phyloP scores from a whole-genome alignment of 2,113 vertebrate species.

The Boleophthalmus pectinirostris region DNA sequence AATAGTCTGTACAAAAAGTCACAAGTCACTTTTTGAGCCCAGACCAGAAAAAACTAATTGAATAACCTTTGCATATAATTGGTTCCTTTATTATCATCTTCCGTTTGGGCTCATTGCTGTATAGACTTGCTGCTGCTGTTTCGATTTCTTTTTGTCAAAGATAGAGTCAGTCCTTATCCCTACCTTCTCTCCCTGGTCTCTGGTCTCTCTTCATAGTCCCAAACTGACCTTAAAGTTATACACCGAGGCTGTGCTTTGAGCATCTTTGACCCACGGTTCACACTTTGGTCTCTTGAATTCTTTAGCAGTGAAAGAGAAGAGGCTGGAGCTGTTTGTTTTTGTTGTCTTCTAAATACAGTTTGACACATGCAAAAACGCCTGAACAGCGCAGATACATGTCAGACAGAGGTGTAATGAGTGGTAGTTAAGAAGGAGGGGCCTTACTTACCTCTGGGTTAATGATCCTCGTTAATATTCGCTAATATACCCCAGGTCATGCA shows the following conservation, averaged over 20 bases:
- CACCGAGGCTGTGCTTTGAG: constrained; percentile 32
- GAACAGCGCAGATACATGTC: constrained; percentile 1
- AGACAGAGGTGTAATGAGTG: constrained; percentile 75
- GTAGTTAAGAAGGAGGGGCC: constrained; percentile 83
- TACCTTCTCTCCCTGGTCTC: neutral
- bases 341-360: constrained; percentile 26
- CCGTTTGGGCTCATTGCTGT: constrained; percentile 13
- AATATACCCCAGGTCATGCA: constrained; percentile 84
- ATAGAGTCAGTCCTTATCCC: constrained; percentile 8
- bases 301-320: constrained; percentile 20
- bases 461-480: constrained; percentile 83
- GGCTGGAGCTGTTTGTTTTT: constrained; percentile 23
- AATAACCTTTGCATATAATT: too few relatives aligned
- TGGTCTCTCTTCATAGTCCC: constrained; percentile 20
- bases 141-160: neutral
- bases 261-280: constrained; percentile 22
- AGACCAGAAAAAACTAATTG: too few relatives aligned
- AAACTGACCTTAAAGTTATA: constrained; percentile 35
- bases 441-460: constrained; percentile 86
- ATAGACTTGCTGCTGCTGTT: constrained; percentile 21
- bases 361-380: constrained; percentile 22
- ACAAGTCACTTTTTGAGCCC: too few relatives aligned
- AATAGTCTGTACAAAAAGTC: too few relatives aligned
- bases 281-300: constrained; percentile 18
- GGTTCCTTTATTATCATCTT: constrained; percentile 5